Evolutionary conservation across 30 jellyfish, hydroid and myxozoan species (phyloP).

Genomic region (Aurelia aurita complex sp. Pacific): DNA sequence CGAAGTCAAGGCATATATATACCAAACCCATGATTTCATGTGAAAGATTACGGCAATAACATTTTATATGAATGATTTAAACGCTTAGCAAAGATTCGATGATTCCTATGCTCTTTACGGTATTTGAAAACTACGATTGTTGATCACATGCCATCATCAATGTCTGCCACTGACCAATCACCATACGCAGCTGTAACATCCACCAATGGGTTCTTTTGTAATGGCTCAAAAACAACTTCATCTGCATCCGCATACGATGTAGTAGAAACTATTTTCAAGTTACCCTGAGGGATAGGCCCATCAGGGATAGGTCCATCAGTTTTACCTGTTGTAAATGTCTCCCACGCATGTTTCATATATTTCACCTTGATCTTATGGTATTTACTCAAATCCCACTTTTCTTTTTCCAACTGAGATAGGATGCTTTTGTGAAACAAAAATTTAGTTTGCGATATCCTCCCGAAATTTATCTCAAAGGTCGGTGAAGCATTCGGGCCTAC

Average conservation of each 20-base stretch:
- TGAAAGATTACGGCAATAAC: too few relatives aligned
- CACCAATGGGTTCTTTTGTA: background rate
- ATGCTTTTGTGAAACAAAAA: background rate
- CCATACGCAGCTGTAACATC: conserved; percentile 18
- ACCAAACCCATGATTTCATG: too few relatives aligned
- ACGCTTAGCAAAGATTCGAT: too few relatives aligned
- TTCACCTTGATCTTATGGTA: background rate
- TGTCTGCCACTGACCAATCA: background rate
- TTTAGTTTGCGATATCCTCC: background rate
- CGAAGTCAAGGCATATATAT: too few relatives aligned
- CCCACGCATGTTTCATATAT: background rate
- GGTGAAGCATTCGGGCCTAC: conserved; percentile 56
- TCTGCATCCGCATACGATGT: background rate
- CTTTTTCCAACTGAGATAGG: conserved; percentile 18
- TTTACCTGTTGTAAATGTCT: background rate
- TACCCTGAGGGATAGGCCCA: background rate
- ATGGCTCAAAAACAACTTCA: conserved; percentile 12
- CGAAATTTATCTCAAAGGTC: conserved; percentile 29
- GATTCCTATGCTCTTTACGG: too few relatives aligned
- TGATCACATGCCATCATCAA: too few relatives aligned
- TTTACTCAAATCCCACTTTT: background rate
- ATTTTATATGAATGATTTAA: too few relatives aligned
- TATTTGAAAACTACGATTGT: too few relatives aligned
- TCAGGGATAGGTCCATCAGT: background rate
- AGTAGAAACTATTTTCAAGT: too few relatives aligned